phyloP scores from a whole-genome alignment of 2,888 invertebrate species.

The Meliscaeva auricollis region DNA sequence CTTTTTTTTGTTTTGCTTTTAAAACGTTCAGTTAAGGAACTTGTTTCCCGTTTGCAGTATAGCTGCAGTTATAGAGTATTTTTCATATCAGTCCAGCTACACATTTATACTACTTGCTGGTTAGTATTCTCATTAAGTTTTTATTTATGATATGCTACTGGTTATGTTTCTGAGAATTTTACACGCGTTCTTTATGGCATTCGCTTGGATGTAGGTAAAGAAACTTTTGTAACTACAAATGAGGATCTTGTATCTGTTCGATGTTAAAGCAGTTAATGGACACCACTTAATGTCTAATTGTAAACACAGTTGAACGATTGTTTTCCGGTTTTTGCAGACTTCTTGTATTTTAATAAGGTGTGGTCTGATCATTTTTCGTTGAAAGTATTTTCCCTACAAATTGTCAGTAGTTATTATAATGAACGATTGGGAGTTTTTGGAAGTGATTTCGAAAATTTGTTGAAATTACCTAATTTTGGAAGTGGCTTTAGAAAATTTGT shows the following conservation, averaged over 20 bases:
- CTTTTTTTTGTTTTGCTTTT: constrained; percentile 13
- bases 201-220: constrained; percentile 33
- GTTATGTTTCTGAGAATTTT: constrained; percentile 46
- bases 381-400: too few species aligned
- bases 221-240: constrained; percentile 28
- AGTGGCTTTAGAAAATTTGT: too few species aligned
- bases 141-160: constrained; percentile 49
- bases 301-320: constrained; percentile 7
- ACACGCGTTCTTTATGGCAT: constrained; percentile 31
- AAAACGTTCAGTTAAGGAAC: constrained; percentile 16
- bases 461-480: too few species aligned
- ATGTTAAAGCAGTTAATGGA: constrained; percentile 16
- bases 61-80: constrained; percentile 14
- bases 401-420: too few species aligned
- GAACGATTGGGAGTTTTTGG: too few species aligned
- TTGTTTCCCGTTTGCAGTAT: constrained; percentile 51
- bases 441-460: too few species aligned
- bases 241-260: not conserved
- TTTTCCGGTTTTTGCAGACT: not conserved
- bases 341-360: not conserved
- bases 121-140: constrained; percentile 43
- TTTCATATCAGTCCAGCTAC: constrained; percentile 35
- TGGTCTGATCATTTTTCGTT: not conserved
- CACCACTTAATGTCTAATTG: constrained; percentile 12
- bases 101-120: constrained; percentile 21